phyloP scores from a whole-genome alignment of 2,888 invertebrate genomes.

The Tenthredo amoena region DNA sequence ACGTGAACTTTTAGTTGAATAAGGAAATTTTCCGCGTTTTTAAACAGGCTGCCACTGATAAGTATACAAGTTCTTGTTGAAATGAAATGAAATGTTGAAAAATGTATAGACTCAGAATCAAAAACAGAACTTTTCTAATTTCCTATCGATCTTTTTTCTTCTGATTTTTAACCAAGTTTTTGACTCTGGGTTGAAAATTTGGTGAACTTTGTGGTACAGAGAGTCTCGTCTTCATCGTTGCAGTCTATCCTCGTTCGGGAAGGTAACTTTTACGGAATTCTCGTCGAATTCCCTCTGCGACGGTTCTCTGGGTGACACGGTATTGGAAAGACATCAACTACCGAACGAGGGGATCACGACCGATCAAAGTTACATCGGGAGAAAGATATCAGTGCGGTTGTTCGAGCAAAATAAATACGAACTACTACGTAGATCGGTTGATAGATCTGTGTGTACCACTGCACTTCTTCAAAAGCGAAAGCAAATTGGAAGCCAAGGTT shows the following conservation, averaged over 20 bases:
- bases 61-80: no score
- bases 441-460: neutral
- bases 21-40: no score
- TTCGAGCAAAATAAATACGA: slow-evolving; percentile 56
- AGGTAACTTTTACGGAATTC: neutral
- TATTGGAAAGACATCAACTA: slow-evolving; percentile 71
- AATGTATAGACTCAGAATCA: no score
- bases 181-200: neutral
- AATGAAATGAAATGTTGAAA: no score
- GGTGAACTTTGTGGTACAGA: neutral
- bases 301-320: slow-evolving; percentile 57
- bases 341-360: slow-evolving; percentile 57
- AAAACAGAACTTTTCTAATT: no score
- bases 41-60: no score
- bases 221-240: slow-evolving; percentile 6
- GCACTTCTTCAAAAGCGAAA: neutral
- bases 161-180: neutral
- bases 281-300: slow-evolving; percentile 32
- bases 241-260: neutral
- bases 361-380: slow-evolving; percentile 63
- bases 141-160: neutral
- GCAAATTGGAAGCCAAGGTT: neutral
- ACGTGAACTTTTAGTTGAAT: no score
- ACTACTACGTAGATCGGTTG: neutral
- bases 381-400: slow-evolving; percentile 65